Base-by-base conservation (phyloP, 1,140 invertebrate genomes). In the Dermatophagoides farinae region DNA sequence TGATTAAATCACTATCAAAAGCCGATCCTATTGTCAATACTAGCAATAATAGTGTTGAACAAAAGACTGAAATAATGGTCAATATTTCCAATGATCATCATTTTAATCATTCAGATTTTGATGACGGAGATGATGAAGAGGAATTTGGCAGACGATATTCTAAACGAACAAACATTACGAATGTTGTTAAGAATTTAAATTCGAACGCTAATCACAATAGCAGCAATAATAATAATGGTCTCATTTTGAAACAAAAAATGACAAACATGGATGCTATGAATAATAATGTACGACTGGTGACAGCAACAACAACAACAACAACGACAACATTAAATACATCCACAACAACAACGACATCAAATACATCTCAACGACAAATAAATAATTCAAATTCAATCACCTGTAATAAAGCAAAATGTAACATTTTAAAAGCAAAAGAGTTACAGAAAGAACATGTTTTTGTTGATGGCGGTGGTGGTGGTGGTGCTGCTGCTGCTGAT, bases 361-460 rank as follows among this genome's bases (percentile, higher is more conserved):
- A 64, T 65, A 46, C 10, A 51, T 23, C 18, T 22, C 4, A 52
- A 67, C 70, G 20, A 77, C 76, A 22, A 77, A 77, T 31, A 78
- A 79, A 65, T 80, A 80, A 12, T 76, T 91, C 40, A 86, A 86
- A 40, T 83, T 85, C 12, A 51, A 22, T 1, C 86, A 88, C 62
- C 84, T 89, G 67, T 78, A 92, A 31, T 31, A 31, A 31, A 8
- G 31, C 31, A 50, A 93, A 93, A 73, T 92, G 88, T 72, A 95
- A 93, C 75, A 92, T 93, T 70, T 73, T 91, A 39, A 93, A 93
- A 78, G 87, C 84, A 75, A 77, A 76, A 57, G 61, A 63, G 5
- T 53, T 65, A 23, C 53, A 66, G 31, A 31, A 31, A 31, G 31
- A 31, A 60, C 60, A 64, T 16, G 18, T 40, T 23, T 23, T 8